Conservation (phyloP, 2,797 vertebrate species). For the Gymnocypris eckloni region DNA sequence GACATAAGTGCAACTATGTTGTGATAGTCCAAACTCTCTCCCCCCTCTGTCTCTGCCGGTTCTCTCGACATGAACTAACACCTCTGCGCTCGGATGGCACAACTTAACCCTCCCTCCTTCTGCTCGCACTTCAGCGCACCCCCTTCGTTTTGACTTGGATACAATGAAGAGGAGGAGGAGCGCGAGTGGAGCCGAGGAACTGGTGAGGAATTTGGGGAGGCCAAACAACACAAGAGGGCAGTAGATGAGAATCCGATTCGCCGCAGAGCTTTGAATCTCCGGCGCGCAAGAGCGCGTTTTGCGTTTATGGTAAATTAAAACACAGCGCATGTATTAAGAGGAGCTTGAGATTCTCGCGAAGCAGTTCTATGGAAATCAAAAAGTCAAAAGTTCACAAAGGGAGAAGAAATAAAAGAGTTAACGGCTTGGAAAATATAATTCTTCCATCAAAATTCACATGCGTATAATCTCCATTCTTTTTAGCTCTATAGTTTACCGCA, state of each 20-base stretch:
- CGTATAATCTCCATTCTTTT: constrained; percentile 73
- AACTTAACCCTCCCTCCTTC: constrained; percentile 67
- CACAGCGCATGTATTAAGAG: not conserved
- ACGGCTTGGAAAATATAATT: constrained; percentile 63
- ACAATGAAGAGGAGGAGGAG: constrained; percentile 62
- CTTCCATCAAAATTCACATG: constrained; percentile 67
- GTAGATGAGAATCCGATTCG: constrained; percentile 53
- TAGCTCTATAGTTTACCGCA: constrained; percentile 74
- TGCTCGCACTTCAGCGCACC: constrained; percentile 58
- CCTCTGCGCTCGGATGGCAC: constrained; percentile 59
- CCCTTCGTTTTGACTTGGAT: constrained; percentile 60
- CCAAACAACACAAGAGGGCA: constrained; percentile 64
- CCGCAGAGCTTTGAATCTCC: not conserved
- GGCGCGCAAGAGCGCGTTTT: constrained; percentile 36
- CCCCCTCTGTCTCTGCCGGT: constrained; percentile 6
- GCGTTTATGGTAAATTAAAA: not conserved
- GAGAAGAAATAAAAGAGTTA: constrained; percentile 57
- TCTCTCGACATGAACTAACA: constrained; percentile 60
- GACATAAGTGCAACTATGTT: constrained; percentile 29
- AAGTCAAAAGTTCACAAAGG: constrained; percentile 39
- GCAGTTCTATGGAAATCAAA: constrained; percentile 36
- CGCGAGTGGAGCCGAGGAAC: constrained; percentile 47
- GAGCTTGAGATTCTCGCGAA: not conserved
- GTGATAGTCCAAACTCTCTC: constrained; percentile 19
- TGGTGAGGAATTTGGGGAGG: constrained; percentile 42